A percentile compares a stretch with the other conserved stretches of the same genome.
Evolutionary conservation across 2,797 vertebrate species (phyloP).

Genomic region (Myotis daubentonii): DNA sequence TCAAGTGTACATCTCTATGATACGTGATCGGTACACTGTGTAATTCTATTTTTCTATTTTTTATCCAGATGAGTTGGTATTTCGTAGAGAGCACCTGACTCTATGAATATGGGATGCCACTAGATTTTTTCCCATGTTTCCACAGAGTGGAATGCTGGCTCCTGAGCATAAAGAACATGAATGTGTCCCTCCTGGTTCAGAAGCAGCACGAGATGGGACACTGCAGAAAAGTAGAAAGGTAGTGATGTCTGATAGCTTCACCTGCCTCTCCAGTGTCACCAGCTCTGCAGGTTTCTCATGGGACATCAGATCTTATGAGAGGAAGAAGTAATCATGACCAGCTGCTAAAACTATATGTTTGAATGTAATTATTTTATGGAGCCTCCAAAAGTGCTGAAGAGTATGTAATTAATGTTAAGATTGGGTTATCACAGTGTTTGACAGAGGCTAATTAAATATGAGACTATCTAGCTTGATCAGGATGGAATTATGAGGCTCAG

Average conservation of each 20-base stretch:
- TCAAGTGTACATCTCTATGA: background rate
- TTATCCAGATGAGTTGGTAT: background rate
- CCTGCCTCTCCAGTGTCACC: background rate
- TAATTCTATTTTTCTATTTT: background rate
- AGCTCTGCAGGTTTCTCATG: background rate
- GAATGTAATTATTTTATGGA: conserved; percentile 13
- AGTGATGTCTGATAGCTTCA: background rate
- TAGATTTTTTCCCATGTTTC: background rate
- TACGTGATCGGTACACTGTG: background rate
- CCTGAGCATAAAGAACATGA: background rate
- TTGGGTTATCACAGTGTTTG: background rate
- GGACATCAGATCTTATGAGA: background rate
- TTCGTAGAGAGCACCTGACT: background rate
- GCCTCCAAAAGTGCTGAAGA: background rate
- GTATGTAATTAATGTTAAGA: background rate
- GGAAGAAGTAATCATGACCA: background rate
- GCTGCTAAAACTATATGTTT: background rate
- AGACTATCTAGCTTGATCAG: background rate
- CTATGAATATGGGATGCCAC: background rate
- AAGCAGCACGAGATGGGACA: background rate
- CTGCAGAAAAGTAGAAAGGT: background rate
- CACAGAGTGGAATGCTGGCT: background rate
- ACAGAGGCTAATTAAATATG: conserved; percentile 16
- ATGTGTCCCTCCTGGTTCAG: background rate
- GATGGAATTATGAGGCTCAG: background rate